A percentile compares a stretch with the other conserved stretches of the same genome.
These are phyloP conservation scores for Drosophila anomalata DNA, from an alignment of 2,888 invertebrate species.

Conservation along the genomic window DNA sequence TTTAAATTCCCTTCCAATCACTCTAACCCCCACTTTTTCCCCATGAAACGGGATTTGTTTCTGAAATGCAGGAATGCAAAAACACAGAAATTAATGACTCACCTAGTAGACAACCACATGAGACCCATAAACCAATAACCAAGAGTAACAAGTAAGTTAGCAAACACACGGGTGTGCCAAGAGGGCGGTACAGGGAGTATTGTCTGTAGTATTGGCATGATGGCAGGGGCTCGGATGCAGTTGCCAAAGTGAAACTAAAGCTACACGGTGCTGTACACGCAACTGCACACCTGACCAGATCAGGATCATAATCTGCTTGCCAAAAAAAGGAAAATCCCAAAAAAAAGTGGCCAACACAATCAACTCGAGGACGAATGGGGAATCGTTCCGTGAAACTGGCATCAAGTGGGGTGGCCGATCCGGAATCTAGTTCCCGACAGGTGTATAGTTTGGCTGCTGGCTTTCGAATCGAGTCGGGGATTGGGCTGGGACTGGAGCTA, in stretches of 20 bases:
- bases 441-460: slow-evolving; percentile 39
- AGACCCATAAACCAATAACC: slow-evolving; percentile 69
- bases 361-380: slow-evolving; percentile 43
- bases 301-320: slow-evolving; percentile 73
- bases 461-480: slow-evolving; percentile 11
- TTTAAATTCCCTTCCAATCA: not conserved
- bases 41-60: slow-evolving; percentile 7
- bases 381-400: slow-evolving; percentile 44
- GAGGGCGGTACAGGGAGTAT: slow-evolving; percentile 7
- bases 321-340: slow-evolving; percentile 44
- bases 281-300: slow-evolving; percentile 65
- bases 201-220: slow-evolving; percentile 24
- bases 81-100: slow-evolving; percentile 63
- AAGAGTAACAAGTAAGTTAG: slow-evolving; percentile 62
- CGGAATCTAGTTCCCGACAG: slow-evolving; percentile 25
- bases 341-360: slow-evolving; percentile 35
- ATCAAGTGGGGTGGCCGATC: slow-evolving; percentile 21
- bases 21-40: not conserved
- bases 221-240: slow-evolving; percentile 58
- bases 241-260: slow-evolving; percentile 73
- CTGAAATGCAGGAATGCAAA: slow-evolving; percentile 33
- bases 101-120: slow-evolving; percentile 43
- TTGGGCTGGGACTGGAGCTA: not conserved
- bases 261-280: slow-evolving; percentile 39
- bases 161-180: slow-evolving; percentile 40